Conservation (phyloP, 1,140 invertebrate genomes). For the Drosophila ercepeae region DNA sequence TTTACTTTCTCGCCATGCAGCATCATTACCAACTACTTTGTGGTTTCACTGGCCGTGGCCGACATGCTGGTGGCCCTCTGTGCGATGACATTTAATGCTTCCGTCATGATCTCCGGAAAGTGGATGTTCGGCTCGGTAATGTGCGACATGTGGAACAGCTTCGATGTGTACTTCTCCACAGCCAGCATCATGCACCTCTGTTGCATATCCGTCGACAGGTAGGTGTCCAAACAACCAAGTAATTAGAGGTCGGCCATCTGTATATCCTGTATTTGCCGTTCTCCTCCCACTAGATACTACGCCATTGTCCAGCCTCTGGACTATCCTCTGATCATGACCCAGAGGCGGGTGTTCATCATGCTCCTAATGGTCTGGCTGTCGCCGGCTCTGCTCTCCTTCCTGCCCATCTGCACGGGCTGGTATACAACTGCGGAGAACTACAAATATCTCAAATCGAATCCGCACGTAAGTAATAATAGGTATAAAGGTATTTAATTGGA, state of each 20-base stretch:
- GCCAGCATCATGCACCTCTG: conserved; percentile 94
- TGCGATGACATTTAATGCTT: conserved; percentile 97
- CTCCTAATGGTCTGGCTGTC: conserved; percentile 95
- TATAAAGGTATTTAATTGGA: conserved; percentile 14
- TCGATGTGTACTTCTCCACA: conserved; percentile 97
- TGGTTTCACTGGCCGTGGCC: conserved; percentile 94
- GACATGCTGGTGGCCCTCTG: conserved; percentile 96
- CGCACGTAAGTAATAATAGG: conserved; percentile 85
- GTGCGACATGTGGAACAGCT: conserved; percentile 97
- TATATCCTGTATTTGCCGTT: background rate
- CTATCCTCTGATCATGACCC: conserved; percentile 95
- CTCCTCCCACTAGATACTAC: conserved; percentile 88
- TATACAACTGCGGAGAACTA: conserved; percentile 94
- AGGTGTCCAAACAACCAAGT: conserved; percentile 4
- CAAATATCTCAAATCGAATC: conserved; percentile 88
- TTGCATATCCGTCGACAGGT: conserved; percentile 93
- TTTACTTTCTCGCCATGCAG: conserved; percentile 34
- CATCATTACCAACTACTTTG: conserved; percentile 98
- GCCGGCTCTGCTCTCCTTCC: conserved; percentile 95
- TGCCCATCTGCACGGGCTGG: conserved; percentile 97
- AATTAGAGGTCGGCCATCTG: background rate
- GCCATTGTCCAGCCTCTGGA: conserved; percentile 95
- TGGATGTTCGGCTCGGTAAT: conserved; percentile 96
- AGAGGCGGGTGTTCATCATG: conserved; percentile 90
- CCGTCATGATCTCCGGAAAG: conserved; percentile 90